Evolutionary conservation across 2,797 vertebrate genomes (phyloP).

Genomic region (Buceros bicornis): DNA sequence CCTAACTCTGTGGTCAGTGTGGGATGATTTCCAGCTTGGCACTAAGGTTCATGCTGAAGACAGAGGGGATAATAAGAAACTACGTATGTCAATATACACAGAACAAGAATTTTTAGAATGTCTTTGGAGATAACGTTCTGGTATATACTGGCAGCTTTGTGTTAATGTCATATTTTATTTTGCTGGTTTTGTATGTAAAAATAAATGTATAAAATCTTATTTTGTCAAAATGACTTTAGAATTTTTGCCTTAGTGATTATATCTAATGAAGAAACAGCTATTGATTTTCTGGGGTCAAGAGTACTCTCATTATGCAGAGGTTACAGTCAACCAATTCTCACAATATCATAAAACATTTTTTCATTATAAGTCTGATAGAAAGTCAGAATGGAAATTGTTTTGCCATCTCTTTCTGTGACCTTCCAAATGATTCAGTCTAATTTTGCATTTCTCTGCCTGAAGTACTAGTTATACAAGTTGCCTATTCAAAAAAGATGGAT

Average conservation of each 20-base stretch:
- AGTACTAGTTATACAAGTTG: background rate
- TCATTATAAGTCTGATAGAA: background rate
- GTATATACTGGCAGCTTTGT: background rate
- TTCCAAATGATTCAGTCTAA: background rate
- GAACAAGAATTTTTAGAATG: background rate
- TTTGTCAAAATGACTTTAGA: background rate
- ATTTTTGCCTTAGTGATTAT: background rate
- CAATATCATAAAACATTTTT: background rate
- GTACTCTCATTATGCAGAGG: background rate
- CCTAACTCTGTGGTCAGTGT: background rate
- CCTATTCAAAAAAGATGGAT: background rate
- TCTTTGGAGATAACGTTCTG: background rate
- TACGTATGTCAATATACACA: background rate
- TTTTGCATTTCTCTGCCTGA: background rate
- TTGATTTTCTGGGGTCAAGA: constrained; percentile 10
- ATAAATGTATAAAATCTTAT: background rate
- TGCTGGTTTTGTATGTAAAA: background rate
- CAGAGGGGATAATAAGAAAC: background rate
- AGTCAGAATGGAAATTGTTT: background rate
- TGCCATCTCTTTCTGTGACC: background rate
- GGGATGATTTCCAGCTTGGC: background rate
- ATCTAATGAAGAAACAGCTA: background rate
- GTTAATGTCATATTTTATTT: background rate
- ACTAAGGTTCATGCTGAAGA: background rate
- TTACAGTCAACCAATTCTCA: background rate